Evolutionary conservation across 2,888 invertebrate genomes (phyloP).

Genomic region (Erpobdella octoculata): DNA sequence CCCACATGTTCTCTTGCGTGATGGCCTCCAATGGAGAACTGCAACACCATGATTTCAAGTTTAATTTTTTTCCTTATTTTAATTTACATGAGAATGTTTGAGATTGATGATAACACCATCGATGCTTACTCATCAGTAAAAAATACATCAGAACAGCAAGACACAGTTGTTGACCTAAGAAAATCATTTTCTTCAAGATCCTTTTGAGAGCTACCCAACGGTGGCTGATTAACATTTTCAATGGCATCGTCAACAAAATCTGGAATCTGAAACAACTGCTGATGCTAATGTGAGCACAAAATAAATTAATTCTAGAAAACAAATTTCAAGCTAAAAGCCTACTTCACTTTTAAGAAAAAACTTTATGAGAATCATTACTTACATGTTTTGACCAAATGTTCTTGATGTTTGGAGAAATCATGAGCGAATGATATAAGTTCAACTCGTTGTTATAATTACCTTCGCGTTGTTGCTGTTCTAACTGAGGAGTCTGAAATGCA

Average conservation of each 20-base stretch:
- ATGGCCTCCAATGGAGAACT: background rate
- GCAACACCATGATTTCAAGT: background rate
- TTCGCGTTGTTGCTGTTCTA: background rate
- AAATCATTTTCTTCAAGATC: background rate
- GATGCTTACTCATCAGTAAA: slow-evolving; percentile 2
- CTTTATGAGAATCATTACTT: background rate
- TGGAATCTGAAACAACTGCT: background rate
- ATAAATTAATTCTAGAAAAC: too few relatives aligned
- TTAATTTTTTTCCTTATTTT: background rate
- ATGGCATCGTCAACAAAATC: background rate
- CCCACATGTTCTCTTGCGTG: background rate
- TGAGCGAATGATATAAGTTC: background rate
- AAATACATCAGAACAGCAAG: background rate
- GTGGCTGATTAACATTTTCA: too few relatives aligned
- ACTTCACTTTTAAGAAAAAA: too few relatives aligned
- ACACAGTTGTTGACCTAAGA: background rate
- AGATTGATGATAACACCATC: too few relatives aligned
- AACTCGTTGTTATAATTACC: background rate
- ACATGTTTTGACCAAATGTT: slow-evolving; percentile 4
- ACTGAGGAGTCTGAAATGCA: background rate
- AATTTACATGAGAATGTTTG: too few relatives aligned
- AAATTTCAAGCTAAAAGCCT: too few relatives aligned
- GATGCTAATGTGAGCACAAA: too few relatives aligned
- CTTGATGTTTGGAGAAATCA: background rate
- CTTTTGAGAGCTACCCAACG: background rate